Evolutionary conservation across 2,797 vertebrate species (phyloP).

Genomic region (Manis javanica): DNA sequence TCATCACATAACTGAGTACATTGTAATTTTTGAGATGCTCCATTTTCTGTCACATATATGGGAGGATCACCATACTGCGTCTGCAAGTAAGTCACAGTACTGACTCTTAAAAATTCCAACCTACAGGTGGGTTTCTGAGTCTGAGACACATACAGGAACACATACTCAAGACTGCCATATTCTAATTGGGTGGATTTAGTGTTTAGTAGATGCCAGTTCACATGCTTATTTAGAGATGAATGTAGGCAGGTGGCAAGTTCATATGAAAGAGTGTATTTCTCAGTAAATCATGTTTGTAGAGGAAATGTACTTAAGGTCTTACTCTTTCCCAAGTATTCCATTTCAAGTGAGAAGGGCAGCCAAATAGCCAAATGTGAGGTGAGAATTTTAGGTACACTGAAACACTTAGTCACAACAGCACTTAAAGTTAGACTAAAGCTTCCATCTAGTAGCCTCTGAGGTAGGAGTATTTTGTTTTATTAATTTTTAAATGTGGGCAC

Average conservation of each 20-base stretch:
- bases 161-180: neutral
- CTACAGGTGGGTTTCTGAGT: neutral
- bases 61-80: slow-evolving; percentile 94
- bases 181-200: neutral
- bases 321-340: neutral
- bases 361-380: neutral
- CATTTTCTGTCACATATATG: slow-evolving; percentile 96
- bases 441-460: neutral
- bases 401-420: neutral
- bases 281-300: neutral
- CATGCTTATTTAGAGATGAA: neutral
- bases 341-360: neutral
- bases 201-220: neutral
- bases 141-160: neutral
- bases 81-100: slow-evolving; percentile 84
- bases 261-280: neutral
- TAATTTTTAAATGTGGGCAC: neutral
- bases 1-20: slow-evolving; percentile 95
- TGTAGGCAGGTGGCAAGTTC: neutral
- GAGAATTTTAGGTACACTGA: neutral
- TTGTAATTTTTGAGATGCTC: slow-evolving; percentile 91
- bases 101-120: neutral
- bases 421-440: neutral
- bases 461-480: neutral
- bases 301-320: neutral